Percentiles rank a stretch among this genome's conserved stretches.
Evolutionary conservation across 92 coral and sea anemone genomes (phyloP).

Genomic region (Ricordea florida): DNA sequence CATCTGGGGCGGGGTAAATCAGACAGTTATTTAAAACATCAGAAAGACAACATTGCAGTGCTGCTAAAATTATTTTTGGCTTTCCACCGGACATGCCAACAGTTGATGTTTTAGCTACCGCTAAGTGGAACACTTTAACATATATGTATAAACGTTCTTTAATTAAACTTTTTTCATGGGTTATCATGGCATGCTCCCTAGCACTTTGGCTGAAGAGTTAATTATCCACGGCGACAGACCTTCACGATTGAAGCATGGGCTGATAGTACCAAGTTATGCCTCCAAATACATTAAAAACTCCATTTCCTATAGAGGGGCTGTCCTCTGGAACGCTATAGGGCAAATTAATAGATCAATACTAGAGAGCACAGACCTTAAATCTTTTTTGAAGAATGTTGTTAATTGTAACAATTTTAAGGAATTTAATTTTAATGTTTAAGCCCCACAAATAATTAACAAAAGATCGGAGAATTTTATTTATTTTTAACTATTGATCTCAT

Average conservation of each 20-base stretch:
- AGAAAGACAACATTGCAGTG: slow-evolving; percentile 21
- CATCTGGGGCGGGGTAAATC: not conserved
- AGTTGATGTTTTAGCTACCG: not conserved
- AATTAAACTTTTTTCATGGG: too few relatives aligned
- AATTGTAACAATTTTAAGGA: not conserved
- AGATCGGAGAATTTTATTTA: too few relatives aligned
- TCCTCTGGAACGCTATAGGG: slow-evolving; percentile 3
- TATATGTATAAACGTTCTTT: too few relatives aligned
- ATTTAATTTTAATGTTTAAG: too few relatives aligned
- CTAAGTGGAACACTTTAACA: too few relatives aligned
- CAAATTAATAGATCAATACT: not conserved
- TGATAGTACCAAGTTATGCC: not conserved
- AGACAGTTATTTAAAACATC: not conserved
- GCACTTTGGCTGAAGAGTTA: not conserved
- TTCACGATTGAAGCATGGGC: not conserved
- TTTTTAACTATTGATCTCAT: too few relatives aligned
- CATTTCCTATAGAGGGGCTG: slow-evolving; percentile 1
- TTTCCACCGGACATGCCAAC: not conserved
- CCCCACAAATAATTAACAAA: too few relatives aligned
- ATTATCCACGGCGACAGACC: not conserved
- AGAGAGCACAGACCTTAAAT: not conserved
- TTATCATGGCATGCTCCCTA: too few relatives aligned
- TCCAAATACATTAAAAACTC: not conserved
- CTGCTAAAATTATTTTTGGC: slow-evolving; percentile 3
- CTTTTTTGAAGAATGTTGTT: not conserved